phyloP scores from a whole-genome alignment of 2,888 invertebrate genomes.

The Xanthia togata region DNA sequence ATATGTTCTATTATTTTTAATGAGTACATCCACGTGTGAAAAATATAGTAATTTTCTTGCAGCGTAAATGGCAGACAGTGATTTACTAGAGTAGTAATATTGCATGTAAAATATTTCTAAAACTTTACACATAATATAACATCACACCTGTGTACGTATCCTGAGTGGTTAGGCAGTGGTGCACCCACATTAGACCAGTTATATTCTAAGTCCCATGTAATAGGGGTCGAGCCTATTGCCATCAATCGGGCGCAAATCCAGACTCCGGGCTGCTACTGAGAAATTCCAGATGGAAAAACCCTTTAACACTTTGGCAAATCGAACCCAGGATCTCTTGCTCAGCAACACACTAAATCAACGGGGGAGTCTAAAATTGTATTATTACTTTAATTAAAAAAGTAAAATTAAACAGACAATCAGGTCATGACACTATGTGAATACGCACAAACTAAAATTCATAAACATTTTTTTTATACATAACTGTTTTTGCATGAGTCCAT shows the following conservation, averaged over 20 bases:
- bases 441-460: background rate
- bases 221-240: background rate
- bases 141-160: background rate
- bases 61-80: background rate
- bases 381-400: background rate
- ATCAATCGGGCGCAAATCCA: background rate
- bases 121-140: background rate
- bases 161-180: background rate
- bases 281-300: background rate
- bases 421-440: background rate
- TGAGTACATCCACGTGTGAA: background rate
- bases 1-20: constrained; percentile 5
- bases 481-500: constrained; percentile 17
- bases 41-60: background rate
- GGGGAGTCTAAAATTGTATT: background rate
- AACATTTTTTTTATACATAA: background rate
- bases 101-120: background rate
- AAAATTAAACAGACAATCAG: background rate
- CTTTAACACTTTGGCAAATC: background rate
- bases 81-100: background rate
- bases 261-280: background rate
- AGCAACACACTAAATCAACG: no score
- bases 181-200: background rate
- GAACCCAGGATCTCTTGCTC: no score
- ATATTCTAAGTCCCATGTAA: background rate